Base-by-base conservation (phyloP, 1,140 invertebrate genomes). In the Lamellibrachia luymesi region DNA sequence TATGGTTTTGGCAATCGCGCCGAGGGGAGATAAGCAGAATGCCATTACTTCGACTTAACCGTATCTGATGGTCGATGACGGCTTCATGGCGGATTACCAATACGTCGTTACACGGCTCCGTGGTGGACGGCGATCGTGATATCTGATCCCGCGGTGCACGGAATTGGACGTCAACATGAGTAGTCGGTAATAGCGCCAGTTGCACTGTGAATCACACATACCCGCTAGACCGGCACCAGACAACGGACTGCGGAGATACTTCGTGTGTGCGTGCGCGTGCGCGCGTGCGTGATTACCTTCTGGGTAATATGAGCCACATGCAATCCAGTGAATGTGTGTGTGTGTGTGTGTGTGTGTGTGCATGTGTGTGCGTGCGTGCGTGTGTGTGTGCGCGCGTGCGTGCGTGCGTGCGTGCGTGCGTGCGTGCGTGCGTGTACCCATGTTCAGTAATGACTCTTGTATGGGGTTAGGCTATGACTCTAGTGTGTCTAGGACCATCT, bases 301-400 rank as follows among this genome's bases (percentile, higher is more conserved):
- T n/a, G n/a, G n/a, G n/a, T n/a, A n/a, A n/a, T n/a, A n/a, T n/a
- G n/a, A n/a, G n/a, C n/a, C n/a, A n/a, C n/a, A n/a, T n/a, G n/a
- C n/a, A n/a, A n/a, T n/a, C n/a, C n/a, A n/a, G n/a, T n/a, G n/a
- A n/a, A n/a, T n/a, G 90, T 91, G 90, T 38, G 90, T 38, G 90
- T 91, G 90, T 38, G 90, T 25, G 90, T 91, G 90, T 38, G 90
- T 38, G 90, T 51, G 90, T 25, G 90, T 25, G 90, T 51, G 90
- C 2, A 5, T 38, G 90, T 91, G 90, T 38, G 49, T 38, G 2
- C 27, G 2, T 38, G 90, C 17, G 90, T 91, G 90, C 2, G 50
- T 22, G 4, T 80, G 64, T 22, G 64, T 38, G 90, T 91, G 90
- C 2, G 90, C 2, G 49, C 5, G 90, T 38, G 50, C 25, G 90